Percentiles rank a stretch among this genome's conserved stretches.
Conservation (phyloP, 2,113 vertebrate genomes). For the Phodopus roborovskii region DNA sequence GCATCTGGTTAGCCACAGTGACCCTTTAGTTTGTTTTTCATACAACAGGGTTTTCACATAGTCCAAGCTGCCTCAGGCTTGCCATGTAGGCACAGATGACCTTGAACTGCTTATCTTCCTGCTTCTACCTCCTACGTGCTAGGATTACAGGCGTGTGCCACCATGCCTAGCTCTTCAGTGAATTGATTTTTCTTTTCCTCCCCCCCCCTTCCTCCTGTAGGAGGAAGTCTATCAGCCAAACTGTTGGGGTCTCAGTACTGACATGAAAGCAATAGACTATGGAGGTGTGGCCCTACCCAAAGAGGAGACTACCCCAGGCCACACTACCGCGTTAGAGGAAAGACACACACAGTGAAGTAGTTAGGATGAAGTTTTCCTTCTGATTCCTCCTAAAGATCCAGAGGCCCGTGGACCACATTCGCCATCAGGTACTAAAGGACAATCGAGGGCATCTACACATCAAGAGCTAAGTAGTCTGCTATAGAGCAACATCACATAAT, state of each 20-base stretch:
- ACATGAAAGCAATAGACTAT: fast-evolving
- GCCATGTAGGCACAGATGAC: not conserved
- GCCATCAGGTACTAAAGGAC: not conserved
- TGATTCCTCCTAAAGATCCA: not conserved
- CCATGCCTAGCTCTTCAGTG: not conserved
- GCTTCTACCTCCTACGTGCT: not conserved
- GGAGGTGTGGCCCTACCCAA: not conserved
- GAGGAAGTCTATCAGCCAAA: not conserved
- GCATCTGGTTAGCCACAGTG: not conserved
- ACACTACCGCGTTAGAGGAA: not conserved
- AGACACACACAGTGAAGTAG: not conserved
- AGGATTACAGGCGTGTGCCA: not conserved
- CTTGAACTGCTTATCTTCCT: not conserved
- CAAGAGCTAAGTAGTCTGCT: not conserved
- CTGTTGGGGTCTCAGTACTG: not conserved
- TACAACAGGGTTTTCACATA: not conserved
- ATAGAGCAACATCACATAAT: not conserved
- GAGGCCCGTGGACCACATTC: not conserved
- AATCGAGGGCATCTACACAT: not conserved
- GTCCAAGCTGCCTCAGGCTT: not conserved
- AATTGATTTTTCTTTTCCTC: not conserved
- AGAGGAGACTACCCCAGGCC: not conserved
- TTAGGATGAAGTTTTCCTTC: not conserved
- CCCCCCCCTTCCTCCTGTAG: not conserved
- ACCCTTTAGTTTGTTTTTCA: no score